Evolutionary conservation across 2,888 invertebrate genomes (phyloP).

Genomic region (Pseudeuparius sepicola): DNA sequence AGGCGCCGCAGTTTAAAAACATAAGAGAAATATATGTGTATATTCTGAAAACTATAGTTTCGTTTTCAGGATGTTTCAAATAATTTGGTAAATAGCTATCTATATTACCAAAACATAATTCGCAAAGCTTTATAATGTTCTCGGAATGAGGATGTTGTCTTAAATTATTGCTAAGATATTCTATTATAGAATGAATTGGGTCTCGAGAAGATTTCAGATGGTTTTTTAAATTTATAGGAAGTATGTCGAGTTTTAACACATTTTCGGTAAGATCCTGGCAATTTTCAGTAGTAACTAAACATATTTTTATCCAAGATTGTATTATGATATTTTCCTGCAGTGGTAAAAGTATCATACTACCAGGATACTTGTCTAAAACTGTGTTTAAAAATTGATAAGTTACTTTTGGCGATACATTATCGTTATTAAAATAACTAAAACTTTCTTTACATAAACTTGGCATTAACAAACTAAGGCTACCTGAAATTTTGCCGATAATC

Average conservation of each 20-base stretch:
- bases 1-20: conserved; percentile 30
- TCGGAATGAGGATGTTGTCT: conserved; percentile 19
- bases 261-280: conserved; percentile 26
- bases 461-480: conserved; percentile 27
- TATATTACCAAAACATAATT: conserved; percentile 31
- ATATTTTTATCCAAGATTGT: conserved; percentile 34
- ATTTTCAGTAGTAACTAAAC: conserved; percentile 28
- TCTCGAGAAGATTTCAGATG: conserved; percentile 23
- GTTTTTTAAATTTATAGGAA: conserved; percentile 24
- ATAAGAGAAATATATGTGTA: conserved; percentile 32
- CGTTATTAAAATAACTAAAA: conserved; percentile 28
- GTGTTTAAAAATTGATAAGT: conserved; percentile 27
- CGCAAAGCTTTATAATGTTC: conserved; percentile 28
- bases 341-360: conserved; percentile 23
- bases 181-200: conserved; percentile 31
- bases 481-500: conserved; percentile 32
- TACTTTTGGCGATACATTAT: conserved; percentile 28
- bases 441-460: conserved; percentile 24
- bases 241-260: conserved; percentile 29
- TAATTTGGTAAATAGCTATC: conserved; percentile 29
- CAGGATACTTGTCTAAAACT: conserved; percentile 28
- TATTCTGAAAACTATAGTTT: conserved; percentile 30
- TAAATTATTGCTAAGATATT: conserved; percentile 27
- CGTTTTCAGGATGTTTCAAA: conserved; percentile 29
- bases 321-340: conserved; percentile 30